These are phyloP conservation scores for Pseudopipra pipra DNA, from an alignment of 2,113 vertebrate species.

Conservation along the genomic window DNA sequence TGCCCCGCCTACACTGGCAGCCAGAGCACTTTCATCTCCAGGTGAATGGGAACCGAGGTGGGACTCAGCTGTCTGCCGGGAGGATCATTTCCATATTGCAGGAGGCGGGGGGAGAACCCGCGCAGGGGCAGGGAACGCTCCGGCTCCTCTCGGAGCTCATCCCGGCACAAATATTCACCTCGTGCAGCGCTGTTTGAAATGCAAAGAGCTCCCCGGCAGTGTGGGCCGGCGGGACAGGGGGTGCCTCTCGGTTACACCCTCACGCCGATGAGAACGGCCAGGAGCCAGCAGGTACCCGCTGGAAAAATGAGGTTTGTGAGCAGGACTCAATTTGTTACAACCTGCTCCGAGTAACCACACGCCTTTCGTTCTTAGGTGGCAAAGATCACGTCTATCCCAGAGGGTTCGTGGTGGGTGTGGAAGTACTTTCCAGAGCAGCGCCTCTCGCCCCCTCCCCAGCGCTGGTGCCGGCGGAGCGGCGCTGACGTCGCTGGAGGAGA, in stretches of 20 bases:
- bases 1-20: conserved; percentile 52
- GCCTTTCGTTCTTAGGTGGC: conserved; percentile 19
- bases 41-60: conserved; percentile 52
- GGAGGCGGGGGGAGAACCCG: background rate
- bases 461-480: background rate
- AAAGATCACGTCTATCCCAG: background rate
- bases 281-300: background rate
- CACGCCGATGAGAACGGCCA: background rate
- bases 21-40: conserved; percentile 59
- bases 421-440: background rate
- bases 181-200: fast-evolving
- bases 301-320: background rate
- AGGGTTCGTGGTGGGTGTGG: background rate
- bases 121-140: background rate
- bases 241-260: background rate
- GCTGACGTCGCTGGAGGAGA: background rate
- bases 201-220: background rate
- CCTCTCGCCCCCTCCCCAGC: background rate
- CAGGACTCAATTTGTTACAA: background rate
- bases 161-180: fast-evolving
- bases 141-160: background rate
- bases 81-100: conserved; percentile 32
- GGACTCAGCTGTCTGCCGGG: conserved; percentile 37
- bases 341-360: background rate
- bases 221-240: background rate